Evolutionary conservation across 2,113 vertebrate species (phyloP).

Genomic region (Gopherus flavomarginatus): DNA sequence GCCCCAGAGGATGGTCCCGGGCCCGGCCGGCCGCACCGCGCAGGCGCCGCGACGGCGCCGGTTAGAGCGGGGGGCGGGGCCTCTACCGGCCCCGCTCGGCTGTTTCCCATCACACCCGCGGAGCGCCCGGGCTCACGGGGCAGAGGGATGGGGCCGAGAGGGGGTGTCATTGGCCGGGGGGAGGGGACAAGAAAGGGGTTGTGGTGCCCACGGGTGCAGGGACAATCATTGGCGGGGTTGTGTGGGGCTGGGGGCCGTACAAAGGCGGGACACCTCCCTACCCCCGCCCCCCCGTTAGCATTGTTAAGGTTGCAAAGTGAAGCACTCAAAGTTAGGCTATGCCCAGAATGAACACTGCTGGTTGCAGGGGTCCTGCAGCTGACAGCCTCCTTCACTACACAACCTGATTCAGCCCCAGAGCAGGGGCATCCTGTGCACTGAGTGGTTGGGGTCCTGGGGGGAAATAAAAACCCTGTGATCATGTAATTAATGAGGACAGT

Average conservation of each 20-base stretch:
- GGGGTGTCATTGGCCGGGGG: neutral
- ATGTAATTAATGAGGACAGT: neutral
- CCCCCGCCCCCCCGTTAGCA: too few relatives aligned
- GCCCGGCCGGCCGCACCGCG: neutral
- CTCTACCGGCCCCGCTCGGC: too few relatives aligned
- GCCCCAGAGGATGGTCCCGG: too few relatives aligned
- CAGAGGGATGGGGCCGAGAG: too few relatives aligned
- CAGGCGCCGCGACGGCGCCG: neutral
- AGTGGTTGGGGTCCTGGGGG: neutral
- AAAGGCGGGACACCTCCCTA: neutral
- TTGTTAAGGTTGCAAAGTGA: too few relatives aligned
- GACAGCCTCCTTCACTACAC: neutral
- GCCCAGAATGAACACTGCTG: too few relatives aligned
- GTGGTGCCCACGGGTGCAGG: neutral
- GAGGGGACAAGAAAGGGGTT: neutral
- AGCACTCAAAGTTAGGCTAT: too few relatives aligned
- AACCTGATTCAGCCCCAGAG: neutral
- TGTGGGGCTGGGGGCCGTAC: neutral
- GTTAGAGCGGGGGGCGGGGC: fast-evolving
- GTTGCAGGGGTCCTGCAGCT: too few relatives aligned
- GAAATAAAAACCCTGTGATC: neutral
- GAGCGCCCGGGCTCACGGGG: too few relatives aligned
- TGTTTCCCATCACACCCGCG: too few relatives aligned
- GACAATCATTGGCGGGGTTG: neutral
- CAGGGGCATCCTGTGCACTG: neutral